Conservation (phyloP, 2,888 invertebrate species). For the Aphidius colemani region DNA sequence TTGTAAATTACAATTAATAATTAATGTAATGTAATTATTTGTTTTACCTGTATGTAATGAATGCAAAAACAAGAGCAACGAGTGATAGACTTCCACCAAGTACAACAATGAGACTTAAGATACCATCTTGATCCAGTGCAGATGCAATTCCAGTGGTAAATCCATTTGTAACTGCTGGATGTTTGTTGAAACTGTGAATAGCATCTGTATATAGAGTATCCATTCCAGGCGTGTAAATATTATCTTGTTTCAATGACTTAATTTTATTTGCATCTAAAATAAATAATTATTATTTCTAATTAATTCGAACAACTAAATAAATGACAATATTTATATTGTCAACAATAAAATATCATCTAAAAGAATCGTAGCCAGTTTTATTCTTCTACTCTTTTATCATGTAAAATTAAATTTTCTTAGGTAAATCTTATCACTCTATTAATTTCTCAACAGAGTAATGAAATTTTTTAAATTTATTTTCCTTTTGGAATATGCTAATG, state of each 20-base stretch:
- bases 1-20: no score
- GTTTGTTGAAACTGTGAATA: constrained; percentile 51
- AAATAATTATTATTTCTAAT: not conserved
- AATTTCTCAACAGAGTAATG: not conserved
- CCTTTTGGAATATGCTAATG: constrained; percentile 6
- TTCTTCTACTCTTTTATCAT: no score
- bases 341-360: no score
- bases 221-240: constrained; percentile 39
- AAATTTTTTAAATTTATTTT: constrained; percentile 4
- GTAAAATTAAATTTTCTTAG: not conserved
- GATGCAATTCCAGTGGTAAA: constrained; percentile 53
- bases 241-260: constrained; percentile 19
- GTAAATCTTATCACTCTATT: not conserved
- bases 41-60: constrained; percentile 72
- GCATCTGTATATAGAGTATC: constrained; percentile 55
- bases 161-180: constrained; percentile 46
- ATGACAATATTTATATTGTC: no score
- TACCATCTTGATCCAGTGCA: constrained; percentile 63
- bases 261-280: constrained; percentile 33
- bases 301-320: no score
- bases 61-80: constrained; percentile 71
- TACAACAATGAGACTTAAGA: constrained; percentile 69
- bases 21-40: no score
- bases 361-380: no score
- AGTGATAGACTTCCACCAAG: constrained; percentile 70